Evolutionary conservation across 2,888 invertebrate species (phyloP).

Genomic region (Leptinotarsa juncta): DNA sequence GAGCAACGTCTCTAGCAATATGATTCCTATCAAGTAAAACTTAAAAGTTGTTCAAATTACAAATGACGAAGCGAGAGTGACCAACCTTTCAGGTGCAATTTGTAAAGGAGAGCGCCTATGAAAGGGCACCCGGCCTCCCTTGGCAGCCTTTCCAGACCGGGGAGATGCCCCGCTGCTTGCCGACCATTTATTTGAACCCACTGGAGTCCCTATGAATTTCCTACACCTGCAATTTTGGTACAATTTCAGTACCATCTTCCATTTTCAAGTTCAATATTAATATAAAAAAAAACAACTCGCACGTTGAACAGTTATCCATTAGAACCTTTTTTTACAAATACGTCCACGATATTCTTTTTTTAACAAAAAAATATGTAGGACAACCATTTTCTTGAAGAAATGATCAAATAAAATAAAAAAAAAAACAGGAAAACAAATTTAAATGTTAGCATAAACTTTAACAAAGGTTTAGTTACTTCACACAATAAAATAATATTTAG

Average conservation of each 20-base stretch:
- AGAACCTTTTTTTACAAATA: too few species aligned
- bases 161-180: conserved; percentile 56
- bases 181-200: conserved; percentile 43
- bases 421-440: neutral
- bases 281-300: too few species aligned
- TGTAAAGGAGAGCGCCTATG: conserved; percentile 70
- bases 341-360: too few species aligned
- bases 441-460: neutral
- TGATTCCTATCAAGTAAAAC: conserved; percentile 3
- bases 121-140: conserved; percentile 71
- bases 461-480: too few species aligned
- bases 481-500: too few species aligned
- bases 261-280: too few species aligned
- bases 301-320: too few species aligned
- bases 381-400: too few species aligned
- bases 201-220: conserved; percentile 59
- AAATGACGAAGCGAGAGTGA: conserved; percentile 59
- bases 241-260: conserved; percentile 26
- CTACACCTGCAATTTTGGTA: conserved; percentile 63
- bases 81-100: conserved; percentile 61
- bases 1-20: too few species aligned
- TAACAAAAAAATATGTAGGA: too few species aligned
- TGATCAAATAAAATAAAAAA: too few species aligned
- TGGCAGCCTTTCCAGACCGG: conserved; percentile 65
- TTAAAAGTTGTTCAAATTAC: conserved; percentile 44